phyloP scores from a whole-genome alignment of 2,113 vertebrate genomes.

The Hippocampus mohnikei region DNA sequence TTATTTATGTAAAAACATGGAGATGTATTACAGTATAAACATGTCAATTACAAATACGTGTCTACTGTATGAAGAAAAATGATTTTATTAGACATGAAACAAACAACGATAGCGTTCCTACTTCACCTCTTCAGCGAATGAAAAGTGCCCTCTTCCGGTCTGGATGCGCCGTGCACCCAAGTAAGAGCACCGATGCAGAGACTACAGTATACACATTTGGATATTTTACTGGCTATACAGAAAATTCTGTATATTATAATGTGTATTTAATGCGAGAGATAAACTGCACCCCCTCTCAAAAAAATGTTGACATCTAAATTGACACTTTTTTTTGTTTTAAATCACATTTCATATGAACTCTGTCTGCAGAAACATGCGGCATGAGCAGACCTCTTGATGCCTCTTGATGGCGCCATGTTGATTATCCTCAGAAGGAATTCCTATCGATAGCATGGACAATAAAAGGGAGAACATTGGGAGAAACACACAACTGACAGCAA shows the following conservation, averaged over 20 bases:
- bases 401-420: neutral
- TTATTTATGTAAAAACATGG: too few species aligned
- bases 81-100: too few species aligned
- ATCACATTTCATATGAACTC: neutral
- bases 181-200: too few species aligned
- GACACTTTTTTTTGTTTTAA: neutral
- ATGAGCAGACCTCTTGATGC: neutral
- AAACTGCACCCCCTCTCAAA: neutral
- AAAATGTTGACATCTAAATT: neutral
- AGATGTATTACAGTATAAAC: too few species aligned
- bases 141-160: too few species aligned
- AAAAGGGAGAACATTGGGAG: neutral
- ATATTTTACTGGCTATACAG: too few species aligned
- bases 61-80: too few species aligned
- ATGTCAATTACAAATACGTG: too few species aligned
- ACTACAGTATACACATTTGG: too few species aligned
- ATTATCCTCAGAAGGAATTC: neutral
- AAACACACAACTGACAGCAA: neutral
- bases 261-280: neutral
- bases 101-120: too few species aligned
- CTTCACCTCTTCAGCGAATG: too few species aligned
- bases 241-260: neutral
- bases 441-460: neutral
- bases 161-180: too few species aligned
- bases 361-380: neutral